Conservation (phyloP, 2,797 vertebrate genomes). For the Serranus cabrilla region DNA sequence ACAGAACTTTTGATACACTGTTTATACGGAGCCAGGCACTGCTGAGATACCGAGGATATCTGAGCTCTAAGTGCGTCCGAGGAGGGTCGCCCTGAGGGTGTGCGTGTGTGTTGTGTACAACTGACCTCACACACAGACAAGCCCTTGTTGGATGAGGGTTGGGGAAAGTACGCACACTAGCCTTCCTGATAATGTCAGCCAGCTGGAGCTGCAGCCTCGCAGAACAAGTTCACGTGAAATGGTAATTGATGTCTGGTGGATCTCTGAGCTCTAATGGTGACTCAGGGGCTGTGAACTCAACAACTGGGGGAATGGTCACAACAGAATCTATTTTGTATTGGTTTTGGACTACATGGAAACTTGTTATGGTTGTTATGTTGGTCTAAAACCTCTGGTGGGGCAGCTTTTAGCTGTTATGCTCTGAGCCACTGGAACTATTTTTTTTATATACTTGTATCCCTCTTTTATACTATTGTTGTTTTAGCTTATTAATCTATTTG, state of each 20-base stretch:
- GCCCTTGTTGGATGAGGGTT: slow-evolving; percentile 40
- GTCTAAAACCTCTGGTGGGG: too few relatives aligned
- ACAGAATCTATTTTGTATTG: neutral
- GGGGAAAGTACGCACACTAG: slow-evolving; percentile 21
- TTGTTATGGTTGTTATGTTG: too few relatives aligned
- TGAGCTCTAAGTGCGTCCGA: slow-evolving; percentile 39
- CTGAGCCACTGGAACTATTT: too few relatives aligned
- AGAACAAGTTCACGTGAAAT: slow-evolving; percentile 29
- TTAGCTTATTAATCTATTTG: too few relatives aligned
- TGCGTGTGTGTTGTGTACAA: slow-evolving; percentile 15
- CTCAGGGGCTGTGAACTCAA: slow-evolving; percentile 10
- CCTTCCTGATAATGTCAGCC: slow-evolving; percentile 34
- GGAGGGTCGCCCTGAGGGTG: slow-evolving; percentile 37
- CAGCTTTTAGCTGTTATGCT: too few relatives aligned
- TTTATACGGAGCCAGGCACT: slow-evolving; percentile 49
- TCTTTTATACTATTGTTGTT: too few relatives aligned
- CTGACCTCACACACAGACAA: slow-evolving; percentile 39
- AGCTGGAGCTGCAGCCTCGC: slow-evolving; percentile 12
- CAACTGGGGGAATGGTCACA: neutral
- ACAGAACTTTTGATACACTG: slow-evolving; percentile 44
- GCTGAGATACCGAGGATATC: slow-evolving; percentile 55
- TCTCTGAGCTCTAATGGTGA: neutral
- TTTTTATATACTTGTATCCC: too few relatives aligned
- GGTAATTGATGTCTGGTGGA: neutral
- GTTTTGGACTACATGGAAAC: neutral